Base-by-base conservation (phyloP, 2,888 invertebrate species). In the Polylopha cassiicola region DNA sequence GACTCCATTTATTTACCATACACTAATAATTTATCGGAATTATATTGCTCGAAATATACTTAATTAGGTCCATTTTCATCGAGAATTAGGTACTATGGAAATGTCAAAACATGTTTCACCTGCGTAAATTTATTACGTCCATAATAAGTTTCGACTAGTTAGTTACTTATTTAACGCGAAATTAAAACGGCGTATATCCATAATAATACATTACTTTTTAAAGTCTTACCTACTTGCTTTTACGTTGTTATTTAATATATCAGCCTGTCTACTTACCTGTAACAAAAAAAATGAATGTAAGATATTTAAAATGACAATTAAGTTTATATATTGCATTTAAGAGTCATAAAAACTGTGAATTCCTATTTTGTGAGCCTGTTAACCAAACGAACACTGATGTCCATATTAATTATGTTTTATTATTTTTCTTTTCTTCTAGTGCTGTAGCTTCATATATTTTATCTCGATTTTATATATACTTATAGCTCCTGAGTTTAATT, bases 201-300 rank as follows among this genome's bases (percentile, higher is more conserved):
- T 14, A 23, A n/a, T 4, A 7, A 23, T 1, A 16, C 14, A 27
- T 8, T 8, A 2, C 16, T n/a, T 22, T 36, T 24, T 29, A n/a
- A n/a, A n/a, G n/a, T n/a, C n/a, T 26, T 30, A 46, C 44, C 46
- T 43, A 48, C 48, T 47, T 39, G 34, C 33, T 33, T 41, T 18
- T 23, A 29, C 29, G 26, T 14, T 20, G 26, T 17, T 28, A 22
- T 8, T 34, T 43, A 39, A 41, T 36, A 36, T 42, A 39, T 37
- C 41, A 29, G 38, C 39, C 31, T 37, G 37, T 42, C 39, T 42
- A 59, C 58, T 61, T 58, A 58, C 58, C 51, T 58, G 58, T 18
- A 52, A 57, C 49, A 47, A 50, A 44, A 31, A 45, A 44, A 43
- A 23, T 23, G 4, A 11, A 9, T 9, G 9, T 4, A 3, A 23